phyloP scores from a whole-genome alignment of 2,113 vertebrate species.

The Dolichallabes microphthalmus region DNA sequence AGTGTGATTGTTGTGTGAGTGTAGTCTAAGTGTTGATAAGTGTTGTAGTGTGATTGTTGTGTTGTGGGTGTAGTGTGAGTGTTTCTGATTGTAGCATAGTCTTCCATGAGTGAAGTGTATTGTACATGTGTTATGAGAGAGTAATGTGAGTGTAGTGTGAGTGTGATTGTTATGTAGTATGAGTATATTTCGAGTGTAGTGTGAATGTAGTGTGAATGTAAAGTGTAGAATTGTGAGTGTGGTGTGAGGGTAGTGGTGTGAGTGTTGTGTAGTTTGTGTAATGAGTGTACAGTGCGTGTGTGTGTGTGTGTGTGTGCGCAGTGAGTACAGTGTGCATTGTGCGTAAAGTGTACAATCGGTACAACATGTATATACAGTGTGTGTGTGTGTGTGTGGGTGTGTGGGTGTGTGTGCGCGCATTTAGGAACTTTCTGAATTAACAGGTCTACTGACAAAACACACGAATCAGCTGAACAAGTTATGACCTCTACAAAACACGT shows the following conservation, averaged over 20 bases:
- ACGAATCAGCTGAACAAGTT: constrained; percentile 29
- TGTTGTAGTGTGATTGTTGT: too few species aligned
- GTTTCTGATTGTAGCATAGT: too few species aligned
- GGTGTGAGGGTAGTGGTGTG: background rate
- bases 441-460: constrained; percentile 39
- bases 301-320: background rate
- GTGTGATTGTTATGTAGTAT: background rate
- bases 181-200: background rate
- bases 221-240: background rate
- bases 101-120: too few species aligned
- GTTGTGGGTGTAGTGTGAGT: background rate
- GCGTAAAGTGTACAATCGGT: too few species aligned
- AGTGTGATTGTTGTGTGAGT: background rate
- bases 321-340: too few species aligned
- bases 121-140: too few species aligned
- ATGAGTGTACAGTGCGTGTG: too few species aligned
- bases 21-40: too few species aligned
- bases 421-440: constrained; percentile 42
- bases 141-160: background rate
- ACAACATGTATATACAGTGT: too few species aligned
- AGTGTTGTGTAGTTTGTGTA: background rate
- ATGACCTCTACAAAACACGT: background rate
- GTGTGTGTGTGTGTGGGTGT: background rate
- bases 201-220: background rate
- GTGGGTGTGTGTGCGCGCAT: background rate